Evolutionary conservation across 2,797 vertebrate species (phyloP).

Genomic region (Sebastes vulpes): DNA sequence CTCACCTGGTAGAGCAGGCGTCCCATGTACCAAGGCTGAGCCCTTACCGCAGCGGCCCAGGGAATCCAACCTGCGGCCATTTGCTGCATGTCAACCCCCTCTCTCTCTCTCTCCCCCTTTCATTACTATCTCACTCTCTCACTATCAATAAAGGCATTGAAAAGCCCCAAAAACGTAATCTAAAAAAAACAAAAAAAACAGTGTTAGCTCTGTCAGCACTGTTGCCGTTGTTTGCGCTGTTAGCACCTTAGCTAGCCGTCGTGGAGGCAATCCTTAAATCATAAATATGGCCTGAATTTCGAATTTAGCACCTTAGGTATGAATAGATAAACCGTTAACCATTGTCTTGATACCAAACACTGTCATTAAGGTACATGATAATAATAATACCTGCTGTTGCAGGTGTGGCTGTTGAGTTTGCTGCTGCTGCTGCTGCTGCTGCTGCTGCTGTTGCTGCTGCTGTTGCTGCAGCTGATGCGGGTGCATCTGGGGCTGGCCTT

Average conservation of each 20-base stretch:
- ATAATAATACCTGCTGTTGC: constrained; percentile 85
- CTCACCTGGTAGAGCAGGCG: no score
- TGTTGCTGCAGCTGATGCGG: constrained; percentile 91
- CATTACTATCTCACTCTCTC: no score
- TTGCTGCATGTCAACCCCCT: no score
- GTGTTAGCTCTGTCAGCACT: neutral
- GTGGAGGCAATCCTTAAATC: neutral
- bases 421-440: constrained; percentile 51
- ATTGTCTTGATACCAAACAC: neutral
- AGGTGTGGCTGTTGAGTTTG: constrained; percentile 83
- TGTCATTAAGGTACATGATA: neutral
- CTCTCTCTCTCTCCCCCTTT: no score
- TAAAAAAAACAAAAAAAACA: neutral
- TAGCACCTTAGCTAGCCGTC: neutral
- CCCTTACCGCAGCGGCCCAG: no score
- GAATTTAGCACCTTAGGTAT: neutral
- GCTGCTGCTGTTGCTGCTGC: constrained; percentile 79
- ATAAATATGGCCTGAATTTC: neutral
- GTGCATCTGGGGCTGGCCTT: constrained; percentile 90
- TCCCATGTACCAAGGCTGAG: no score
- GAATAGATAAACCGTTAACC: neutral
- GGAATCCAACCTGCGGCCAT: no score
- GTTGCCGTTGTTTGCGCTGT: neutral
- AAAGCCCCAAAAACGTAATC: no score
- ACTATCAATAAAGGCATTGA: no score